These are phyloP conservation scores for Pagetopsis macropterus DNA, from an alignment of 2,797 vertebrate species.

Conservation along the genomic window DNA sequence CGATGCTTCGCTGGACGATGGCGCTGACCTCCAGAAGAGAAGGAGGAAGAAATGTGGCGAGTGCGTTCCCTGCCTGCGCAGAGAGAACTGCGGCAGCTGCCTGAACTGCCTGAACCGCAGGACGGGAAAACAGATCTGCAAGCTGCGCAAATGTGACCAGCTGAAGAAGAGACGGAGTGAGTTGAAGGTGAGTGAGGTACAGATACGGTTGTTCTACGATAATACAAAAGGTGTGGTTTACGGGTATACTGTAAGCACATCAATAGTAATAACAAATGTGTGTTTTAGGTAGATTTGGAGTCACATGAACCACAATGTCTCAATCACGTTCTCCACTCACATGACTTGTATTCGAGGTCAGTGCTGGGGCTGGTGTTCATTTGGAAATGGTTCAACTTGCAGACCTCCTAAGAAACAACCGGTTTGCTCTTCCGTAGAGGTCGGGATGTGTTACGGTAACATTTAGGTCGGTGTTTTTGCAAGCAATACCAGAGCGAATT, in stretches of 20 bases:
- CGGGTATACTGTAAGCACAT: background rate
- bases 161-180: conserved; percentile 85
- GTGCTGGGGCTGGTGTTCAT: no score
- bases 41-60: conserved; percentile 88
- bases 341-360: no score
- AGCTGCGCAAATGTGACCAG: conserved; percentile 89
- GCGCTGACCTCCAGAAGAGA: conserved; percentile 75
- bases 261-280: background rate
- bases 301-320: background rate
- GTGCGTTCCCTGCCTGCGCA: conserved; percentile 87
- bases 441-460: no score
- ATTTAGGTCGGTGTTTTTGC: no score
- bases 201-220: background rate
- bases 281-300: background rate
- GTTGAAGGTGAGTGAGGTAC: conserved; percentile 47
- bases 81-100: conserved; percentile 88
- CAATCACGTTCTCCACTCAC: no score
- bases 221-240: background rate
- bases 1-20: conserved; percentile 39
- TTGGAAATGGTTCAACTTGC: no score
- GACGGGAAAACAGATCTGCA: conserved; percentile 92
- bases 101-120: conserved; percentile 89
- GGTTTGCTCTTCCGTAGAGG: no score
- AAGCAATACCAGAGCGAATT: no score
- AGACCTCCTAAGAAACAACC: no score